Conservation (phyloP, 2,797 vertebrate genomes). For the Rhynchonycteris naso region DNA sequence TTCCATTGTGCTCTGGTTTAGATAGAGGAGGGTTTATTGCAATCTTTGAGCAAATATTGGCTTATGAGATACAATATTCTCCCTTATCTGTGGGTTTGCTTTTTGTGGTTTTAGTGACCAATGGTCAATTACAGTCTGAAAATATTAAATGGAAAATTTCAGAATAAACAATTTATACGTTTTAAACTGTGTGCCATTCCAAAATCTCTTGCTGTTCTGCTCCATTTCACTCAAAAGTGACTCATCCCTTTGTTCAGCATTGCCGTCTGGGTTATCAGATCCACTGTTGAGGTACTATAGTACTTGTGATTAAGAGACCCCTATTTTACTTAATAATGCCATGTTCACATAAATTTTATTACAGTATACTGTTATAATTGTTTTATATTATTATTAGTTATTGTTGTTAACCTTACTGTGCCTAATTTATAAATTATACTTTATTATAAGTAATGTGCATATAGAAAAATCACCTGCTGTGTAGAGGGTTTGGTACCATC, state of each 20-base stretch:
- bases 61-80: neutral
- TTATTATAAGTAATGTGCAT: neutral
- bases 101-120: neutral
- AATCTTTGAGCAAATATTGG: neutral
- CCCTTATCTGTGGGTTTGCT: neutral
- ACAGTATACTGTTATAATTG: neutral
- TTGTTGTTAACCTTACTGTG: neutral
- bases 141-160: neutral
- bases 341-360: neutral
- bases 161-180: neutral
- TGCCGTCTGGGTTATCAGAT: neutral
- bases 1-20: neutral
- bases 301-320: neutral
- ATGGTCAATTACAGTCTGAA: neutral
- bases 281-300: neutral
- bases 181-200: neutral
- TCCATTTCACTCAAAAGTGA: neutral
- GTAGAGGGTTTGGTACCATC: neutral
- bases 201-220: neutral
- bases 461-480: neutral
- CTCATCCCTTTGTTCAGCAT: neutral
- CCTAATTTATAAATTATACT: neutral
- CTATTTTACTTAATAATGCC: neutral
- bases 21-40: neutral
- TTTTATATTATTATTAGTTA: neutral